phyloP scores from a whole-genome alignment of 2,888 invertebrate species.

The Drosophila dives region DNA sequence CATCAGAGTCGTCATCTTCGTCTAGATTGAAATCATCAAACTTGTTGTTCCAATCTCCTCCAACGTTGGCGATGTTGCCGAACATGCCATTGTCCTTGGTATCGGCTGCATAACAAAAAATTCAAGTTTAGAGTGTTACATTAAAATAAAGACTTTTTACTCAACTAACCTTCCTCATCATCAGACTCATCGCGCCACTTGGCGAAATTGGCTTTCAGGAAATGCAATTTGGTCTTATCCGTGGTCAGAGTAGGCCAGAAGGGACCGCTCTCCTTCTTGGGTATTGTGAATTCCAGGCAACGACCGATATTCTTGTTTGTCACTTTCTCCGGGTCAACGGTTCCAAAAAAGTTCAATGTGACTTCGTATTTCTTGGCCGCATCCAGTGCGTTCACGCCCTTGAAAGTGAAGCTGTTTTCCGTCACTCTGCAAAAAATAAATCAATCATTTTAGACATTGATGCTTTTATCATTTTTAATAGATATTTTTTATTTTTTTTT shows the following conservation, averaged over 20 bases:
- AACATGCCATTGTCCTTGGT: slow-evolving; percentile 64
- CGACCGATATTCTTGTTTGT: slow-evolving; percentile 90
- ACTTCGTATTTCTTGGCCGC: slow-evolving; percentile 95
- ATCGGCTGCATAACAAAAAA: slow-evolving; percentile 31
- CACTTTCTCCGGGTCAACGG: slow-evolving; percentile 93
- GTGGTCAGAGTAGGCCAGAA: slow-evolving; percentile 96
- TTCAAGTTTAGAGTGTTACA: neutral
- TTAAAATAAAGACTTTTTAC: neutral
- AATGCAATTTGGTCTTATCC: slow-evolving; percentile 95
- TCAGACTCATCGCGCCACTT: slow-evolving; percentile 99
- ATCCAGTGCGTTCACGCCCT: slow-evolving; percentile 91
- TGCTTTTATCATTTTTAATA: neutral
- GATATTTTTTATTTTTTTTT: neutral
- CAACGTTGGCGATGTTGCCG: slow-evolving; percentile 65
- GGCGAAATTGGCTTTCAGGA: slow-evolving; percentile 98
- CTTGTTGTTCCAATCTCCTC: slow-evolving; percentile 75
- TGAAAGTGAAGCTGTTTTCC: slow-evolving; percentile 91
- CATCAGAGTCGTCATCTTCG: slow-evolving; percentile 90
- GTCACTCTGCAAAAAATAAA: slow-evolving; percentile 86
- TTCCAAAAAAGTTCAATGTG: slow-evolving; percentile 92
- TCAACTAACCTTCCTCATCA: slow-evolving; percentile 88
- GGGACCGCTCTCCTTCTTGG: slow-evolving; percentile 89
- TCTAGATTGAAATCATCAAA: slow-evolving; percentile 90
- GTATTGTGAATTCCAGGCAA: slow-evolving; percentile 90
- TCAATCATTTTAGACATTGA: neutral